Conservation (phyloP, 1,140 invertebrate species). For the Drosophila kepulauana region DNA sequence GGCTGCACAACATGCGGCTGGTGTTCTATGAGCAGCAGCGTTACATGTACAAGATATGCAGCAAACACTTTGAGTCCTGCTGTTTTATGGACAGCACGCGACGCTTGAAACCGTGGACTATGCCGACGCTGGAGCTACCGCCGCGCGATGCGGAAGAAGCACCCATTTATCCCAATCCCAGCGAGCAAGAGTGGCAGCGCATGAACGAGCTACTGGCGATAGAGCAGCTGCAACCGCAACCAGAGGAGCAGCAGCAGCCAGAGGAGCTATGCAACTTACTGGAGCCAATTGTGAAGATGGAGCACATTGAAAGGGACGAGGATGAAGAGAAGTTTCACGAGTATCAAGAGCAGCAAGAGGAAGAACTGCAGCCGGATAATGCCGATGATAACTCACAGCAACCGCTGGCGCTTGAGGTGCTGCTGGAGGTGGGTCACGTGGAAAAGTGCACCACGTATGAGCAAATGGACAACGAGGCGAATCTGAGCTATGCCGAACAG, state of each 20-base stretch:
- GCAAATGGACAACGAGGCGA: slow-evolving; percentile 46
- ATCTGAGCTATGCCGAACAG: slow-evolving; percentile 17
- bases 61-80: slow-evolving; percentile 62
- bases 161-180: slow-evolving; percentile 54
- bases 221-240: background rate
- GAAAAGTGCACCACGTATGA: slow-evolving; percentile 70
- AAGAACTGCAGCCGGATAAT: background rate
- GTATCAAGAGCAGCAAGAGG: background rate
- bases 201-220: slow-evolving; percentile 36
- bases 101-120: slow-evolving; percentile 57
- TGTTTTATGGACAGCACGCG: slow-evolving; percentile 45
- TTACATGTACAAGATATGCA: slow-evolving; percentile 65
- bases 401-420: slow-evolving; percentile 62
- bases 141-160: slow-evolving; percentile 13
- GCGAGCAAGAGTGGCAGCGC: slow-evolving; percentile 46
- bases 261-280: slow-evolving; percentile 3
- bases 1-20: slow-evolving; percentile 66
- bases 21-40: slow-evolving; percentile 51
- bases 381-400: slow-evolving; percentile 19
- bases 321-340: background rate
- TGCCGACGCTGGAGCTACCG: slow-evolving; percentile 62
- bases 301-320: slow-evolving; percentile 34
- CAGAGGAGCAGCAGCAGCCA: background rate
- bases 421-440: slow-evolving; percentile 69
- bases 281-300: slow-evolving; percentile 51